Percentiles rank a stretch among this genome's conserved stretches.
Conservation (phyloP, 2,797 vertebrate species). For the Trachops cirrhosus region DNA sequence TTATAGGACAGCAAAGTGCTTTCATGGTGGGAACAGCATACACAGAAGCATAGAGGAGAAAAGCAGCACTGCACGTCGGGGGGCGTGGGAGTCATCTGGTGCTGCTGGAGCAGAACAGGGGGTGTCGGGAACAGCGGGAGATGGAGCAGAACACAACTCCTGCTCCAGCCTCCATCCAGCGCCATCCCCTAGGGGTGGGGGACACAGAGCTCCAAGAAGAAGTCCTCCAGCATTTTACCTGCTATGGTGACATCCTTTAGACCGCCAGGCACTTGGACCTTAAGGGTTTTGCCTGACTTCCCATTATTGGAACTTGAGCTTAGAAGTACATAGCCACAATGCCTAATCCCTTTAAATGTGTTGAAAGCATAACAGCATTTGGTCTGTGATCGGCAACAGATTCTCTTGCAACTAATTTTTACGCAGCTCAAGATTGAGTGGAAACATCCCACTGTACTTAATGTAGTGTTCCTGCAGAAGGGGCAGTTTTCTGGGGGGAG, state of each 20-base stretch:
- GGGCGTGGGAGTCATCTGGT: background rate
- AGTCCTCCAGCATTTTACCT: background rate
- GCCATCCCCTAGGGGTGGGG: too few species aligned
- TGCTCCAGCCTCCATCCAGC: background rate
- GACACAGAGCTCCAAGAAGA: background rate
- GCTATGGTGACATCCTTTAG: background rate
- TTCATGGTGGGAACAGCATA: background rate
- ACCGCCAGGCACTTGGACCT: background rate
- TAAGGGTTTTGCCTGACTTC: background rate
- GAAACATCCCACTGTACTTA: slow-evolving; percentile 41
- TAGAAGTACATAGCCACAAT: background rate
- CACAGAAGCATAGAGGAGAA: rapidly evolving
- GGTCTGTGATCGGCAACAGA: slow-evolving; percentile 37
- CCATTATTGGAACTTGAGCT: slow-evolving; percentile 24
- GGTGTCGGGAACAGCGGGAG: background rate
- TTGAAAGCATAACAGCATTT: slow-evolving; percentile 46
- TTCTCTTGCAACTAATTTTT: slow-evolving; percentile 56
- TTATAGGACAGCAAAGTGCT: background rate
- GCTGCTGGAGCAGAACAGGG: background rate
- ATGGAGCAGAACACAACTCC: background rate
- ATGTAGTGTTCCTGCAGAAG: background rate
- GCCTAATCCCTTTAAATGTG: slow-evolving; percentile 49
- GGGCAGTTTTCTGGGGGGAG: background rate
- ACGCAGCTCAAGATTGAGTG: slow-evolving; percentile 19
- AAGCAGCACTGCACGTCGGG: rapidly evolving